These are phyloP conservation scores for Spea hammondii DNA, from an alignment of 2,797 vertebrate species.

Conservation along the genomic window DNA sequence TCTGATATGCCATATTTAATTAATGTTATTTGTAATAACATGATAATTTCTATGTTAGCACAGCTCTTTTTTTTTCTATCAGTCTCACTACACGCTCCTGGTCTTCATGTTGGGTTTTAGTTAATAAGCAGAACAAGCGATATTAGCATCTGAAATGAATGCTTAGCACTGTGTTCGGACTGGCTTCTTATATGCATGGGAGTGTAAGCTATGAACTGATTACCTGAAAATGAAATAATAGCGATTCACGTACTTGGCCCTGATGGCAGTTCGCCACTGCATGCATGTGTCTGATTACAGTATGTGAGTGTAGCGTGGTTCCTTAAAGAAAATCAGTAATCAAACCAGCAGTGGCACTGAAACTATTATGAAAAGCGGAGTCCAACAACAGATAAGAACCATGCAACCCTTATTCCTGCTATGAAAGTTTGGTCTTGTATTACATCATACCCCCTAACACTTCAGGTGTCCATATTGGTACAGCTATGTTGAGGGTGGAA, in stretches of 20 bases:
- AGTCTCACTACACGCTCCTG: neutral
- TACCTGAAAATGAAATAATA: neutral
- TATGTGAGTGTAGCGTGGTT: no score
- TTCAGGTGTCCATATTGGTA: no score
- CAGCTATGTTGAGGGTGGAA: no score
- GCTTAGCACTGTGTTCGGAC: neutral
- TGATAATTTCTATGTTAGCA: neutral
- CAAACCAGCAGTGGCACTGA: no score
- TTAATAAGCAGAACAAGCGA: neutral
- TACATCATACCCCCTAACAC: no score
- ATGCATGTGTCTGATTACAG: no score
- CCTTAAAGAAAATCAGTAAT: no score
- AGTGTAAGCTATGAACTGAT: neutral
- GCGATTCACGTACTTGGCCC: neutral
- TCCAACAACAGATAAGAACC: no score
- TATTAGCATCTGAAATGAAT: neutral
- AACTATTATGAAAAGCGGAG: no score
- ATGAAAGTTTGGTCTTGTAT: no score
- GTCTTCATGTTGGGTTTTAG: slow-evolving; percentile 4
- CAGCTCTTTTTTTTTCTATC: slow-evolving; percentile 1
- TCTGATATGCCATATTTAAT: neutral
- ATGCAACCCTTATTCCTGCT: no score
- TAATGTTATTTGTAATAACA: neutral
- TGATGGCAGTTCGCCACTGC: no score
- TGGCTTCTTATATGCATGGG: neutral